Percentiles rank a stretch among this genome's conserved stretches.
phyloP scores from a whole-genome alignment of 2,888 invertebrate species.

The Drosophila subsilvestris region DNA sequence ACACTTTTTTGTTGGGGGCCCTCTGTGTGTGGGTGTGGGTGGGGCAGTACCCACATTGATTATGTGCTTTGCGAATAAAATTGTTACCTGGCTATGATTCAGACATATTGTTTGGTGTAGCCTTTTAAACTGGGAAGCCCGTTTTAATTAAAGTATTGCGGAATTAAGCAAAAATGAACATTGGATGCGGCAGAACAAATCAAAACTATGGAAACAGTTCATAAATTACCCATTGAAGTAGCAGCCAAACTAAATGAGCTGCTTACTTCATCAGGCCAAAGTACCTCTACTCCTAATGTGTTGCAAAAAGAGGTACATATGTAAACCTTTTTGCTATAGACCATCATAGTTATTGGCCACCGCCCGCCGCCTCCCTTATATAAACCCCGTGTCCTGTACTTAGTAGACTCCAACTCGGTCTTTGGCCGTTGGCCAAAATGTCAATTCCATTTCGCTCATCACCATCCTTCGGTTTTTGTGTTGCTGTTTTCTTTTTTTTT shows the following conservation, averaged over 20 bases:
- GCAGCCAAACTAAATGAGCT: background rate
- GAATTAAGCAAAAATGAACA: background rate
- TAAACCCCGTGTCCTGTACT: constrained; percentile 10
- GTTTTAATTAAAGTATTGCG: constrained; percentile 11
- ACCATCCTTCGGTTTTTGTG: constrained; percentile 34
- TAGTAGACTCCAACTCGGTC: constrained; percentile 23
- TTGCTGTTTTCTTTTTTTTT: background rate
- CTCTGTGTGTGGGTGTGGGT: constrained; percentile 6
- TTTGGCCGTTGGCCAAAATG: constrained; percentile 82
- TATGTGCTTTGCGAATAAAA: constrained; percentile 22
- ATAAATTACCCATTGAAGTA: background rate
- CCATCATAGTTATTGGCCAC: constrained; percentile 15
- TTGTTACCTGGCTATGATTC: background rate
- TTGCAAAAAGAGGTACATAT: background rate
- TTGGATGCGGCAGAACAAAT: too few species aligned
- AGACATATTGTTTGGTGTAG: background rate
- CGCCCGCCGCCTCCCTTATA: constrained; percentile 12
- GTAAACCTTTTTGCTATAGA: background rate
- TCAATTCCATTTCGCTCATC: constrained; percentile 81
- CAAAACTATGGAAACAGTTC: too few species aligned
- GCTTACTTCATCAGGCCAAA: background rate
- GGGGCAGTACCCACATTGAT: constrained; percentile 47
- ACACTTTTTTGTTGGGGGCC: constrained; percentile 29
- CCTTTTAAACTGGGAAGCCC: constrained; percentile 26
- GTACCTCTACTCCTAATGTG: background rate